Evolutionary conservation across 1,140 invertebrate genomes (phyloP).

Genomic region (Microplitis demolitor): DNA sequence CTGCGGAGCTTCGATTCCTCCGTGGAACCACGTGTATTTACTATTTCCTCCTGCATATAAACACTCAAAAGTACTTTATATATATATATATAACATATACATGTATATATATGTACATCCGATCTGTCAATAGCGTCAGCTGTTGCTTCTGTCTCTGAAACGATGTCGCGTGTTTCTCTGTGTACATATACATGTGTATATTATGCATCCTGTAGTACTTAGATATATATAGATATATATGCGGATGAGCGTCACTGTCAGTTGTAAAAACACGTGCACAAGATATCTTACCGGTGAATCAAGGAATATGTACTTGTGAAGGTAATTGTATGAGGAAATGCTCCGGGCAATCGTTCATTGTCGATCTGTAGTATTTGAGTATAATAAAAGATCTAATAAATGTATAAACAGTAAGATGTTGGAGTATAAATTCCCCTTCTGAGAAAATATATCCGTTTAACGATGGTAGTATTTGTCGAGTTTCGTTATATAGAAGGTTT

Average conservation of each 20-base stretch:
- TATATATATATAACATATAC: slow-evolving; percentile 34
- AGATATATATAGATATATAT: not conserved
- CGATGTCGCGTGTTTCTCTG: slow-evolving; percentile 12
- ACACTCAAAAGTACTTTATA: not conserved
- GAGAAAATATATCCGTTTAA: not conserved
- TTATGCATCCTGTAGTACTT: too few species aligned
- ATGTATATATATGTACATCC: slow-evolving; percentile 28
- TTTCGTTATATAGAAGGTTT: not conserved
- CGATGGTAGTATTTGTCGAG: not conserved
- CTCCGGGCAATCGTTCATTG: too few species aligned
- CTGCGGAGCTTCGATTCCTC: not conserved
- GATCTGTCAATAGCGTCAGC: slow-evolving; percentile 48
- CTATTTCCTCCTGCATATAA: not conserved
- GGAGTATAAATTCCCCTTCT: too few species aligned
- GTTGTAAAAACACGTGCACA: not conserved
- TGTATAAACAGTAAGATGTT: too few species aligned
- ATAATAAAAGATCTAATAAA: not conserved
- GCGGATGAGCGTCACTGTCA: slow-evolving; percentile 2
- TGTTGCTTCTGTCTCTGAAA: slow-evolving; percentile 41
- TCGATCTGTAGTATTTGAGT: not conserved
- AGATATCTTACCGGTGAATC: slow-evolving; percentile 2
- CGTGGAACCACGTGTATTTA: slow-evolving; percentile 9
- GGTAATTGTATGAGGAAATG: too few species aligned
- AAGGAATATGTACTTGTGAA: too few species aligned
- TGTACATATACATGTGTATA: not conserved